Percentiles rank a stretch among this genome's conserved stretches.
These are phyloP conservation scores for Oscheius sp. DNA, from an alignment of 2,888 invertebrate species.

Conservation along the genomic window DNA sequence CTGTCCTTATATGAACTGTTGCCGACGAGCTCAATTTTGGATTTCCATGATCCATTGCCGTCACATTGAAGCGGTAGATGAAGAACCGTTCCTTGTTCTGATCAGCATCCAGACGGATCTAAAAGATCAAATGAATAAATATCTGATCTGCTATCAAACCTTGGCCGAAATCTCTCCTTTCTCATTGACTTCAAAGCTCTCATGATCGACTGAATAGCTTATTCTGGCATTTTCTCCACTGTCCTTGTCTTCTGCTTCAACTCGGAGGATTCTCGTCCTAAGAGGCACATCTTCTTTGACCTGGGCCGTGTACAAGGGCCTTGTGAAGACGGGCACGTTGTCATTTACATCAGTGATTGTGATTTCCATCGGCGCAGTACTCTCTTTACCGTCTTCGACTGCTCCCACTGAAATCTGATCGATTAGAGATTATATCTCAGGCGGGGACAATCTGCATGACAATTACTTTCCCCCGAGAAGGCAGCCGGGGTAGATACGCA, in stretches of 20 bases:
- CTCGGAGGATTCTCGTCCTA: slow-evolving; percentile 89
- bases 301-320: slow-evolving; percentile 95
- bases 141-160: slow-evolving; percentile 75
- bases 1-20: slow-evolving; percentile 74
- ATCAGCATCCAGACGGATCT: slow-evolving; percentile 85
- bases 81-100: slow-evolving; percentile 80
- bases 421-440: slow-evolving; percentile 24
- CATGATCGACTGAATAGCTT: slow-evolving; percentile 88
- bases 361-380: slow-evolving; percentile 58
- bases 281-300: slow-evolving; percentile 93
- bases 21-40: slow-evolving; percentile 71
- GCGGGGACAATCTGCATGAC: slow-evolving; percentile 17
- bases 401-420: slow-evolving; percentile 81
- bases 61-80: slow-evolving; percentile 75
- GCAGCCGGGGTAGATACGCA: slow-evolving; percentile 5
- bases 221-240: slow-evolving; percentile 96
- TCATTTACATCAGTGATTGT: slow-evolving; percentile 66
- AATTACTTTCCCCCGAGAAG: background rate
- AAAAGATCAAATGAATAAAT: background rate
- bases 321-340: slow-evolving; percentile 72
- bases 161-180: slow-evolving; percentile 93
- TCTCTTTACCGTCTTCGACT: slow-evolving; percentile 92
- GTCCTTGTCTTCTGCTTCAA: slow-evolving; percentile 77
- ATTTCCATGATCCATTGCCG: slow-evolving; percentile 74
- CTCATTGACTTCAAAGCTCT: slow-evolving; percentile 94